Evolutionary conservation across 1,140 invertebrate species (phyloP).

Genomic region (Nasonia vitripennis): DNA sequence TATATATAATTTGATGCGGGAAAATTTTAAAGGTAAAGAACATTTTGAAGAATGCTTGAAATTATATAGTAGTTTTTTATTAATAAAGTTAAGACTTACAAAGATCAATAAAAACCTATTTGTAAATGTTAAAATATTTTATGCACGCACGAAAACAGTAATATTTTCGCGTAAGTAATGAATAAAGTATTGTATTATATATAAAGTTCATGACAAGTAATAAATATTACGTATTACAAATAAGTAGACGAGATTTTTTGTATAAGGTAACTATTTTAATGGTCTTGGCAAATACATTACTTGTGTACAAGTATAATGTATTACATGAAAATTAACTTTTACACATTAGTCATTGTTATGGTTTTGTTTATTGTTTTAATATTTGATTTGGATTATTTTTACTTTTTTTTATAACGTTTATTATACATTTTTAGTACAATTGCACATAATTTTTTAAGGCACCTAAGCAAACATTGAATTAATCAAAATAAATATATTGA

Average conservation of each 20-base stretch:
- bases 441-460: conserved; percentile 13
- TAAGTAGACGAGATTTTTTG: too few relatives aligned
- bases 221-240: too few relatives aligned
- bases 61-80: not conserved
- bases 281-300: not conserved
- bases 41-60: not conserved
- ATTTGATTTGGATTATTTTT: conserved; percentile 7
- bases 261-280: too few relatives aligned
- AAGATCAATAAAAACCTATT: not conserved
- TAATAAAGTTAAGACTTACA: not conserved
- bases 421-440: conserved; percentile 2
- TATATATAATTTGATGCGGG: not conserved
- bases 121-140: not conserved
- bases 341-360: not conserved
- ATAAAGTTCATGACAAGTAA: too few relatives aligned
- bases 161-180: too few relatives aligned
- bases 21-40: not conserved
- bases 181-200: too few relatives aligned
- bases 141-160: too few relatives aligned
- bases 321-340: not conserved
- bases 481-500: conserved; percentile 7
- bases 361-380: not conserved
- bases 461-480: conserved; percentile 8
- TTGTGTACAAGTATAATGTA: not conserved
- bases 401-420: conserved; percentile 17